phyloP scores from a whole-genome alignment of 30 jellyfish, hydroid and myxozoan genomes.

The Aurelia sp. region DNA sequence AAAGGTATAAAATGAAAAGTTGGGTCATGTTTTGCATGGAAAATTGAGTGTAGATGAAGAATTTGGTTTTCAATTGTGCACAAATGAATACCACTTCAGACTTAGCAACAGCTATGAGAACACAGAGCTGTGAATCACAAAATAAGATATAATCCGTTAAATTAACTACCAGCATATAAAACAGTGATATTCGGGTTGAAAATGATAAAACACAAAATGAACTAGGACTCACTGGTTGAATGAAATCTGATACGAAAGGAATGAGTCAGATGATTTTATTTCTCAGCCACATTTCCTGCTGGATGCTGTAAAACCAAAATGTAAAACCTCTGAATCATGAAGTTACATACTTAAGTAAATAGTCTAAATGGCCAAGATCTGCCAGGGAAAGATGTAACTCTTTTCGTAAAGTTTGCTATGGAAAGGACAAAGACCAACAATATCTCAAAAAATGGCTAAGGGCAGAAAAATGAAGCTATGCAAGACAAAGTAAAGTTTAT shows the following conservation, averaged over 20 bases:
- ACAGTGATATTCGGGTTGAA: background rate
- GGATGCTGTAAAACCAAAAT: slow-evolving; percentile 80
- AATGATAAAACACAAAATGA: slow-evolving; percentile 46
- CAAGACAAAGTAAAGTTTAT: too few relatives aligned
- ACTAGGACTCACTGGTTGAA: slow-evolving; percentile 68
- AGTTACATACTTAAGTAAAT: too few relatives aligned
- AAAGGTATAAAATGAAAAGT: too few relatives aligned
- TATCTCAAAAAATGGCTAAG: too few relatives aligned
- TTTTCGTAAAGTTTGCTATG: too few relatives aligned
- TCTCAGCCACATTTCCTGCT: slow-evolving; percentile 83
- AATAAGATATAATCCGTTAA: background rate
- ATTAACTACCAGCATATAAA: background rate
- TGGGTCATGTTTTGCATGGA: too few relatives aligned
- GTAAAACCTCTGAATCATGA: slow-evolving; percentile 51
- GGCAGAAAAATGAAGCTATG: too few relatives aligned
- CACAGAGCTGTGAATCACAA: background rate
- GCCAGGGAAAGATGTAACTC: background rate
- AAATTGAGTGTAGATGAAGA: too few relatives aligned
- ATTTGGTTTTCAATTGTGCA: too few relatives aligned
- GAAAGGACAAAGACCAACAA: too few relatives aligned
- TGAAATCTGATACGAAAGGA: slow-evolving; percentile 63
- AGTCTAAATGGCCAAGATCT: background rate
- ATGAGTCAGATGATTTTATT: slow-evolving; percentile 46
- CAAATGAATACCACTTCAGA: too few relatives aligned
- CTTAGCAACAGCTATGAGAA: too few relatives aligned